These are phyloP conservation scores for Picus viridis DNA, from an alignment of 2,797 vertebrate genomes.

Conservation along the genomic window DNA sequence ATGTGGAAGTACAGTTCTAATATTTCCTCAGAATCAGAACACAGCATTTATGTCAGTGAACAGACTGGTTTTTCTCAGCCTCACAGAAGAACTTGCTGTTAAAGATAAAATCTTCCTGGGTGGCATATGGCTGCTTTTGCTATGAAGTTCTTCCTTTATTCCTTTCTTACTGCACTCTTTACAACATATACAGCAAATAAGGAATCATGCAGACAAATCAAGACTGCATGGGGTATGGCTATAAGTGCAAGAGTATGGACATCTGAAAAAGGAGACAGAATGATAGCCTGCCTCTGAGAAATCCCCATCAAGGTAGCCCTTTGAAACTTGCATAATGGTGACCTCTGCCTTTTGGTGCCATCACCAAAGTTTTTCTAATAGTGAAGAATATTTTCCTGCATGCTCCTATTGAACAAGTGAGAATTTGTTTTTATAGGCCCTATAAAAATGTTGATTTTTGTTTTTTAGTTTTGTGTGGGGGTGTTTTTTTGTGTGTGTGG, in stretches of 20 bases:
- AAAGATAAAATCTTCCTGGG: not conserved
- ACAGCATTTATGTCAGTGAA: not conserved
- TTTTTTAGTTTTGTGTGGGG: not conserved
- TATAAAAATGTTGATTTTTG: not conserved
- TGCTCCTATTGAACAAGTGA: not conserved
- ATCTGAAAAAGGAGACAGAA: not conserved
- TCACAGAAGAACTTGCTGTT: not conserved
- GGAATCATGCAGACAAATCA: not conserved
- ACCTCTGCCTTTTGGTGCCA: not conserved
- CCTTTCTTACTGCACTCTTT: not conserved
- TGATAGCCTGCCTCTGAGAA: not conserved
- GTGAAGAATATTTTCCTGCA: not conserved
- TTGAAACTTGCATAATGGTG: not conserved
- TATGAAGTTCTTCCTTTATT: not conserved
- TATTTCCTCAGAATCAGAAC: not conserved
- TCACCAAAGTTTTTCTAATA: not conserved
- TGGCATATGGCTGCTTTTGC: not conserved
- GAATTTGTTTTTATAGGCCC: not conserved
- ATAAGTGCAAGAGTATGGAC: not conserved
- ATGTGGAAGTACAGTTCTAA: not conserved
- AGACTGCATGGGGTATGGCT: not conserved
- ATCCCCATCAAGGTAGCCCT: not conserved
- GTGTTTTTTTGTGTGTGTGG: no score
- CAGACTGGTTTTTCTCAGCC: not conserved
- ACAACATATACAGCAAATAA: not conserved